Percentiles rank a stretch among this genome's conserved stretches.
Evolutionary conservation across 2,797 vertebrate genomes (phyloP).

Genomic region (Lindbergichthys nudifrons): DNA sequence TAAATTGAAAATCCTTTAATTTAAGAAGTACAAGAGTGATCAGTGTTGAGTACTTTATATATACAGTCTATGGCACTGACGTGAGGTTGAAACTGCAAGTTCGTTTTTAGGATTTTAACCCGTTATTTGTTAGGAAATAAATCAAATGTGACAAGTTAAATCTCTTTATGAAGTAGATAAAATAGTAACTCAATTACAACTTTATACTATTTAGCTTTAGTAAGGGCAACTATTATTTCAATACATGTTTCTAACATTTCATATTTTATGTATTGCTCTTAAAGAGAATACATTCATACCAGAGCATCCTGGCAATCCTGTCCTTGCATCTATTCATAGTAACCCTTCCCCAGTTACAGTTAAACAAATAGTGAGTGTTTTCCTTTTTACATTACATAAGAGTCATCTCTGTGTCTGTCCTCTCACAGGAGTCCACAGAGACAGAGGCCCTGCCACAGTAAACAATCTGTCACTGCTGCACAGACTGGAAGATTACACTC

Average conservation of each 20-base stretch:
- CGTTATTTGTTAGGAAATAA: too few relatives aligned
- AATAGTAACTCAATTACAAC: too few relatives aligned
- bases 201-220: too few relatives aligned
- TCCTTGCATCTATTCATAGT: background rate
- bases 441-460: constrained; percentile 9
- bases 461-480: background rate
- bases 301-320: background rate
- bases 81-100: too few relatives aligned
- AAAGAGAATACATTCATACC: background rate
- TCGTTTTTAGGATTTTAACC: too few relatives aligned
- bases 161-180: too few relatives aligned
- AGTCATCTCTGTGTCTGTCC: constrained; percentile 9
- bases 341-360: background rate
- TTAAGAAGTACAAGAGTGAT: too few relatives aligned
- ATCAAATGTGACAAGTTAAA: too few relatives aligned
- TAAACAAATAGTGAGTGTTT: constrained; percentile 13
- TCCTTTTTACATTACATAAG: constrained; percentile 40
- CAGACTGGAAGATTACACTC: constrained; percentile 23
- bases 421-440: constrained; percentile 20
- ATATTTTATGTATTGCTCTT: background rate
- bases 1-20: too few relatives aligned
- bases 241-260: background rate
- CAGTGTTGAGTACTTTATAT: too few relatives aligned
- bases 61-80: too few relatives aligned
- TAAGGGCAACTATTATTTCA: background rate